Evolutionary conservation across 2,797 vertebrate species (phyloP).

Genomic region (Helostoma temminkii): DNA sequence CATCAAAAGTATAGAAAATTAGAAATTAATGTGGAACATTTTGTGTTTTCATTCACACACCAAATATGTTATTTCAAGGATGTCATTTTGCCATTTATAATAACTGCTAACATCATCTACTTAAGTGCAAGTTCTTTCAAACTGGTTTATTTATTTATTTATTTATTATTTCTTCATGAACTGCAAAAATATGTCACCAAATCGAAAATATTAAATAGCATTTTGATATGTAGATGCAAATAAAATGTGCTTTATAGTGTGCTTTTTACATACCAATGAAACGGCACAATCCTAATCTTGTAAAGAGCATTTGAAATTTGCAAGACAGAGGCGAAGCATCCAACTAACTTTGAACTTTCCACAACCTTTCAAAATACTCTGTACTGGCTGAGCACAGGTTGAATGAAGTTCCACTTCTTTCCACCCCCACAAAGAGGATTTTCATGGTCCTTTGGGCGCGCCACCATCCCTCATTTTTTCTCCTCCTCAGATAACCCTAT

Average conservation of each 20-base stretch:
- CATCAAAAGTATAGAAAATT: constrained; percentile 9
- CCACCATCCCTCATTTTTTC: constrained; percentile 43
- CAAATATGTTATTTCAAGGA: constrained; percentile 2
- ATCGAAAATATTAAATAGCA: constrained; percentile 22
- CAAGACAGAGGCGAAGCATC: constrained; percentile 21
- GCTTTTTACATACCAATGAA: constrained; percentile 23
- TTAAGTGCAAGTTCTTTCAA: constrained; percentile 25
- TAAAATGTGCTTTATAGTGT: constrained; percentile 35
- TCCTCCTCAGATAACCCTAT: constrained; percentile 64
- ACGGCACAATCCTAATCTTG: constrained; percentile 28
- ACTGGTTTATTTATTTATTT: constrained; percentile 20
- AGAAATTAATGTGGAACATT: constrained; percentile 5
- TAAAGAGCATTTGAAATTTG: constrained; percentile 41
- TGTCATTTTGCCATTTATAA: constrained; percentile 1
- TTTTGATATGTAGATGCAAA: constrained; percentile 15
- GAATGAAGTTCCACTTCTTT: constrained; percentile 57
- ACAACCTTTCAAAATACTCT: constrained; percentile 56
- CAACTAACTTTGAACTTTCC: constrained; percentile 65
- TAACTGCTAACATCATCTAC: constrained; percentile 5
- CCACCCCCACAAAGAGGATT: constrained; percentile 60
- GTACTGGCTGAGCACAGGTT: constrained; percentile 43
- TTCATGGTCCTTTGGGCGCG: constrained; percentile 62
- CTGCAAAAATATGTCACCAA: constrained; percentile 32
- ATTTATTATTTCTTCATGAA: constrained; percentile 45
- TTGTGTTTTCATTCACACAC: neutral